These are phyloP conservation scores for Diplogasteroides magnus DNA, from an alignment of 1,140 invertebrate species.

Conservation along the genomic window DNA sequence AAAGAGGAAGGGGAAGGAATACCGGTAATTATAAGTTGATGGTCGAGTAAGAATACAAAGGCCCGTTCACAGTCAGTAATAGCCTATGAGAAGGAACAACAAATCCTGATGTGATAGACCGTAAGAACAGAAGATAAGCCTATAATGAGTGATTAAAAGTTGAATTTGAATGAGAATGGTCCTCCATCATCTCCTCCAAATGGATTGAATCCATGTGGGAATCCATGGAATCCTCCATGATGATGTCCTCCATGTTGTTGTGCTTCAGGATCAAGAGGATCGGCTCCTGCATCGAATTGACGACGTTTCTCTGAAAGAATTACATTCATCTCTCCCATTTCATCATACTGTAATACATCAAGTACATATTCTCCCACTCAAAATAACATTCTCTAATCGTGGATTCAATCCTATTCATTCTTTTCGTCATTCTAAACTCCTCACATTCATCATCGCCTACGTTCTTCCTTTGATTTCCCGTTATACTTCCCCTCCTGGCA, in stretches of 20 bases:
- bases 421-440: too few species aligned
- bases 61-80: too few species aligned
- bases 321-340: background rate
- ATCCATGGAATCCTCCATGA: constrained; percentile 79
- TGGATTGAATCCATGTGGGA: constrained; percentile 64
- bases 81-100: too few species aligned
- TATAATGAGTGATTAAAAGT: constrained; percentile 61
- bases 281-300: constrained; percentile 77
- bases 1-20: constrained; percentile 7
- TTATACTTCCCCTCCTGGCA: too few species aligned
- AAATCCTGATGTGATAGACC: background rate
- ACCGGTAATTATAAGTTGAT: background rate
- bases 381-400: too few species aligned
- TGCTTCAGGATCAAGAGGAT: constrained; percentile 91
- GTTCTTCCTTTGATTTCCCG: background rate
- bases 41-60: constrained; percentile 3
- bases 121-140: background rate
- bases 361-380: too few species aligned
- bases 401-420: too few species aligned
- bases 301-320: constrained; percentile 56
- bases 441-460: too few species aligned
- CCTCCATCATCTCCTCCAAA: constrained; percentile 55
- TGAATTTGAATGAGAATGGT: constrained; percentile 91
- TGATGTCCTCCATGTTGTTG: constrained; percentile 49
- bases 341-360: background rate